Percentiles rank a stretch among this genome's conserved stretches.
Conservation (phyloP, 1,140 invertebrate species). For the Asbolus verrucosus region DNA sequence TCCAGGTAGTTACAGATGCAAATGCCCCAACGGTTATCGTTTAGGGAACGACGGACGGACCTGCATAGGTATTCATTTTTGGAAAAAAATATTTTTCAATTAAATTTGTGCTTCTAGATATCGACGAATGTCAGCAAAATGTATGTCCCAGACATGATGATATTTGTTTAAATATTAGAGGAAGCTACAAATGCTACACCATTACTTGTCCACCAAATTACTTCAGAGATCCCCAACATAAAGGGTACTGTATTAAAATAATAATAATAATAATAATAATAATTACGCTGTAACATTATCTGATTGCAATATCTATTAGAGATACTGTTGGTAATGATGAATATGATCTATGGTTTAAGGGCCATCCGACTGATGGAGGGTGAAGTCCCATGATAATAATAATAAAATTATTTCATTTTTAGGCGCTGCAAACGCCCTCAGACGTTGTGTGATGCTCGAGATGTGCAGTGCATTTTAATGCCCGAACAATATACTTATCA, state of each 20-base stretch:
- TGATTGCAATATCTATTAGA: too few species aligned
- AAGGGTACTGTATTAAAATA: too few species aligned
- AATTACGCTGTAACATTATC: too few species aligned
- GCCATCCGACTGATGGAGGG: too few species aligned
- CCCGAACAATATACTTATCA: slow-evolving; percentile 90
- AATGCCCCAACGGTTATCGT: slow-evolving; percentile 87
- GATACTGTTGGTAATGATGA: too few species aligned
- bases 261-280: too few species aligned
- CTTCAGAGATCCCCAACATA: slow-evolving; percentile 75
- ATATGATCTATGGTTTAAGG: too few species aligned
- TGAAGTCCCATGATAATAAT: too few species aligned
- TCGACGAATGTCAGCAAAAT: slow-evolving; percentile 85
- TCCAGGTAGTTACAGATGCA: slow-evolving; percentile 87
- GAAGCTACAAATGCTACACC: slow-evolving; percentile 86
- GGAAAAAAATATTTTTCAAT: slow-evolving; percentile 8
- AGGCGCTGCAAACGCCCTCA: slow-evolving; percentile 85
- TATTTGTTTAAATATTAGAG: slow-evolving; percentile 91
- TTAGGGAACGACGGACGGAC: slow-evolving; percentile 76
- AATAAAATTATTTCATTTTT: too few species aligned
- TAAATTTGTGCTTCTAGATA: slow-evolving; percentile 71
- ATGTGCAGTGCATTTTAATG: slow-evolving; percentile 77
- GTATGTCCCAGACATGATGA: slow-evolving; percentile 76
- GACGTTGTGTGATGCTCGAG: slow-evolving; percentile 75
- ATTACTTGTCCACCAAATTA: slow-evolving; percentile 90
- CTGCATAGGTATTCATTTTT: slow-evolving; percentile 75